A percentile compares a stretch with the other conserved stretches of the same genome.
Conservation (phyloP, 2,797 vertebrate species). For the Chaetophractus vellerosus region DNA sequence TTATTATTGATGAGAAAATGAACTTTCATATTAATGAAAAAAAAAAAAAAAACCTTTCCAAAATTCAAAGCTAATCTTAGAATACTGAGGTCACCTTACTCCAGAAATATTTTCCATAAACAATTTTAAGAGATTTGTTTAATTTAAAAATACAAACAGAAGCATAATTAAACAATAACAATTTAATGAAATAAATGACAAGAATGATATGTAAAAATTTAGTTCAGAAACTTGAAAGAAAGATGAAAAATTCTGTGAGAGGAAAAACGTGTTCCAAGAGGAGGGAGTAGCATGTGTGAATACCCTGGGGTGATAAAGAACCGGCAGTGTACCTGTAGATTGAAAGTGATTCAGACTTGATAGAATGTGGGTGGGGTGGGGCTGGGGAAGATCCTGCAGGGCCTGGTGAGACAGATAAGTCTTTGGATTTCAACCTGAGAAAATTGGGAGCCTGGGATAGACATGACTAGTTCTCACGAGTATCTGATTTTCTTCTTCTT, state of each 20-base stretch:
- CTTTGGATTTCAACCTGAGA: not conserved
- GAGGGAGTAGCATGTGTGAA: not conserved
- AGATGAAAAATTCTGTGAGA: not conserved
- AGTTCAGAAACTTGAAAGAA: conserved; percentile 6
- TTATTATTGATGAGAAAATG: not conserved
- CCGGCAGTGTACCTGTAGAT: not conserved
- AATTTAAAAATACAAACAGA: not conserved
- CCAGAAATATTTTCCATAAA: not conserved
- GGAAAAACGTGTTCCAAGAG: not conserved
- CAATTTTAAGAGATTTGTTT: not conserved
- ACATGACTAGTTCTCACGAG: not conserved
- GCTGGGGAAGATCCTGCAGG: not conserved
- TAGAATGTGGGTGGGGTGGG: not conserved
- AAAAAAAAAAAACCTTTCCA: not conserved
- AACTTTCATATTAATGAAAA: not conserved
- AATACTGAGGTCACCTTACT: not conserved
- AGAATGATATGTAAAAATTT: not conserved
- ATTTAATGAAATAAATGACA: not conserved
- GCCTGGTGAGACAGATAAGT: not conserved
- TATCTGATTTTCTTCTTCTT: not conserved
- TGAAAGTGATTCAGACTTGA: not conserved
- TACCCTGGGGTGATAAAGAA: not conserved
- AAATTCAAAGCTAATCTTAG: not conserved
- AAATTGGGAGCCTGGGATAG: not conserved
- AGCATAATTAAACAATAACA: not conserved